Conservation (phyloP, 92 coral and sea anemone genomes). For the Zoanthus gigantus region DNA sequence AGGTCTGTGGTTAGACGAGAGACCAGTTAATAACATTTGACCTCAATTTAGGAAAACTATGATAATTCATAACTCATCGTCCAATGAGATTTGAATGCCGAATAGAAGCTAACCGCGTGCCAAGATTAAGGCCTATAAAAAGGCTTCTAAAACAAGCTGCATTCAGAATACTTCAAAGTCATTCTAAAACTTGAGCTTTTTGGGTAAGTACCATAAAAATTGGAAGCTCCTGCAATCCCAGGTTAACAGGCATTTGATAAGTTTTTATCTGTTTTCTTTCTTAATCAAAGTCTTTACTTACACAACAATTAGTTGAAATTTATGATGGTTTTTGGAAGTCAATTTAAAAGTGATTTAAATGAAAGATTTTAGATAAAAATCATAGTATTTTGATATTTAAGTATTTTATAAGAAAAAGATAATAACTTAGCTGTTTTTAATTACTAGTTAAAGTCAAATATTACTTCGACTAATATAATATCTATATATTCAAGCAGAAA, state of each 20-base stretch:
- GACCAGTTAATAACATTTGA: conserved; percentile 1
- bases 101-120: conserved; percentile 3
- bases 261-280: background rate
- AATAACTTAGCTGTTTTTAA: background rate
- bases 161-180: conserved; percentile 9
- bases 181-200: conserved; percentile 1
- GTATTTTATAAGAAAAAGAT: background rate
- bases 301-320: background rate
- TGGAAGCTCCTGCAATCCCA: background rate
- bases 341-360: background rate
- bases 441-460: background rate
- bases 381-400: background rate
- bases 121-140: conserved; percentile 34
- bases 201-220: background rate
- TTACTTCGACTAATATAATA: background rate
- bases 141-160: conserved; percentile 16
- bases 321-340: background rate
- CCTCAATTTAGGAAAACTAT: conserved; percentile 11
- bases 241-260: background rate
- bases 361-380: background rate
- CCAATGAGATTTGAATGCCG: conserved; percentile 32
- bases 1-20: conserved; percentile 19
- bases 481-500: background rate
- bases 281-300: background rate
- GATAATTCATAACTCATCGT: background rate